A percentile compares a stretch with the other conserved stretches of the same genome.
Conservation (phyloP, 2,888 invertebrate species). For the Amitus sp. region DNA sequence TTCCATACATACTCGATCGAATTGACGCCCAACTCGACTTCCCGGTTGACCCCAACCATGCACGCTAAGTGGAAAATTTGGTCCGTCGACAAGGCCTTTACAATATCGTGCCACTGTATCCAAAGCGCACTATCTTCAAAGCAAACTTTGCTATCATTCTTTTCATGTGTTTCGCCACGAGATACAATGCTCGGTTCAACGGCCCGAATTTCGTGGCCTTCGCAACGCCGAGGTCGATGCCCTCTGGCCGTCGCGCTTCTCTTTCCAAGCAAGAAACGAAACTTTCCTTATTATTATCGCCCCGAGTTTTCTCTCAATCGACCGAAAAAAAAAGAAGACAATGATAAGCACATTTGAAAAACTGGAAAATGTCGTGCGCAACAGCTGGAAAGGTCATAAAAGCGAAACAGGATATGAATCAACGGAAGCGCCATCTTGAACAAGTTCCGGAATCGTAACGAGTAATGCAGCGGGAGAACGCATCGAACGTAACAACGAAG, state of each 20-base stretch:
- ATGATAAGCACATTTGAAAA: too few relatives aligned
- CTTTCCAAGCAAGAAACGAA: too few relatives aligned
- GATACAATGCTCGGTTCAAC: slow-evolving; percentile 22
- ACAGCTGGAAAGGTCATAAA: too few relatives aligned
- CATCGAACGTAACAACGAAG: slow-evolving; percentile 24
- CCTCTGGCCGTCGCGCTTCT: neutral
- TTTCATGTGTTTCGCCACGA: slow-evolving; percentile 8
- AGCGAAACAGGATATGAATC: neutral
- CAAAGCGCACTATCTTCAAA: neutral
- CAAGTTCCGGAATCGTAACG: neutral
- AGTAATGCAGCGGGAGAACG: slow-evolving; percentile 20
- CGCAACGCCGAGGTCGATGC: slow-evolving; percentile 22
- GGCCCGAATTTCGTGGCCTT: slow-evolving; percentile 35
- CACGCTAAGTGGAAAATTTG: neutral
- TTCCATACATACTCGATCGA: too few relatives aligned
- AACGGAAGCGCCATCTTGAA: slow-evolving; percentile 6
- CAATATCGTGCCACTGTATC: neutral
- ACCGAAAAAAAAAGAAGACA: too few relatives aligned
- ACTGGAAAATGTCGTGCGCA: too few relatives aligned
- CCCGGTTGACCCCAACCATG: too few relatives aligned
- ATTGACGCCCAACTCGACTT: too few relatives aligned
- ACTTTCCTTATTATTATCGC: too few relatives aligned
- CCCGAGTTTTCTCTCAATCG: too few relatives aligned
- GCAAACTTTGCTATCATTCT: slow-evolving; percentile 4
- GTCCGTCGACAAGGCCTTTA: neutral